Evolutionary conservation across 2,888 invertebrate species (phyloP), one percentile per base, ranked within the genome.

Genomic region (Terebella lapidaria): DNA sequence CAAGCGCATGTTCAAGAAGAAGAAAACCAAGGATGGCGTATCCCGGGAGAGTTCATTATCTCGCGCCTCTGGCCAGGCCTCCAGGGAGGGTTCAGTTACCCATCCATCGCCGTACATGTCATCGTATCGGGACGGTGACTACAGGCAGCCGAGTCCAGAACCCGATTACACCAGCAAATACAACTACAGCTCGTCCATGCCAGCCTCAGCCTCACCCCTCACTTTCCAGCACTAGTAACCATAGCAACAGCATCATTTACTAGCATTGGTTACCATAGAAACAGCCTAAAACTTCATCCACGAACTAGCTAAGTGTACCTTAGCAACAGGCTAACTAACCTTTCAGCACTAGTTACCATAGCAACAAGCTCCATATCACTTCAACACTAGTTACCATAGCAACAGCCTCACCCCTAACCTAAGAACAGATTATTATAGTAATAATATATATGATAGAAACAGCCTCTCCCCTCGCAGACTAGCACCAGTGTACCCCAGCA

Each of bases 41-140:
- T 62, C 63, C 15, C 46, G 67, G 18, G 67, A 66, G 47, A 67
- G 65, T 42, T 67, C 65, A 35, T 35, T 64, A 10, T 62, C 64
- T 1, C 57, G 62, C 0, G 20, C 35, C 25, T 27, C 45, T 18
- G 58, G 58, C 22, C n/a, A 18, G 28, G 42, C 20, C 35, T 62
- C 62, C 18, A 22, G 46, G 1, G 62, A 60, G 54, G 51, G 28
- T 24, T 60, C 60, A 28, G 35, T 51, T 18, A 29, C 46, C 18
- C 59, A 49, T n/a, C 47, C 42, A 24, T 62, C 62, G 15, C 62
- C 59, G 4, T 26, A 56, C 24, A 2, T 59, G n/a, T 18, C 51
- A 26, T 10, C n/a, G 18, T 20, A 49, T 22, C 10, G 49, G 10
- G 24, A 10, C 49, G 24, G 5, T 24, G 42, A 10, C 42, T 15